Conservation (phyloP, 1,140 invertebrate species). For the Octopus bimaculoides region DNA sequence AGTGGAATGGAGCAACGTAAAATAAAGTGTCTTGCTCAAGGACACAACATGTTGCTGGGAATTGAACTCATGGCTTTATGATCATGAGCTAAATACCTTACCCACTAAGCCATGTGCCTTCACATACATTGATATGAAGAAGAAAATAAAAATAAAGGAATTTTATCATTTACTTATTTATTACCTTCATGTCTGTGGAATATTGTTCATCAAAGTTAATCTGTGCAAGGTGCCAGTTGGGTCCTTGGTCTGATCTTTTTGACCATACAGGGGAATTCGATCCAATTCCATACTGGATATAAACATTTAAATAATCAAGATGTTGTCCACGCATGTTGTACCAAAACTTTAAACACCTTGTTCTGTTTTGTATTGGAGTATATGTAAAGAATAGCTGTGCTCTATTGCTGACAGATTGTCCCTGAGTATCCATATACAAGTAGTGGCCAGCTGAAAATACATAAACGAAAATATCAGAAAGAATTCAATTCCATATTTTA, state of each 20-base stretch:
- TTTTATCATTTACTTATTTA: too few relatives aligned
- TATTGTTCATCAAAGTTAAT: neutral
- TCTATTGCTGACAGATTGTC: conserved; percentile 62
- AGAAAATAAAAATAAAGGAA: too few relatives aligned
- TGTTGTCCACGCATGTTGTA: conserved; percentile 47
- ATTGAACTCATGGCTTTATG: too few relatives aligned
- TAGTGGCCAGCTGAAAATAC: conserved; percentile 64
- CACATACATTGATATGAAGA: too few relatives aligned
- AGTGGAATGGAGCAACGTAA: too few relatives aligned
- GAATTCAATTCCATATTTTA: neutral
- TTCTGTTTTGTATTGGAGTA: conserved; percentile 37
- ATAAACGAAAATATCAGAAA: neutral
- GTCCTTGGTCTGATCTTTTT: conserved; percentile 37
- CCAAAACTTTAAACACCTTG: conserved; percentile 51
- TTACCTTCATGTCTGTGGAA: too few relatives aligned
- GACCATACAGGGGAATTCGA: conserved; percentile 38
- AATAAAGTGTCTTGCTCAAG: too few relatives aligned
- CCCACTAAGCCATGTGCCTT: too few relatives aligned
- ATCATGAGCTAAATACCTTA: too few relatives aligned
- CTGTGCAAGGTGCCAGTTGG: conserved; percentile 42
- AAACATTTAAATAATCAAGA: conserved; percentile 46
- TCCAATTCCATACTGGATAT: conserved; percentile 31
- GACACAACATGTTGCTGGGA: too few relatives aligned
- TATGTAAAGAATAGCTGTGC: conserved; percentile 67
- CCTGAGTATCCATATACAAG: conserved; percentile 72